phyloP scores from a whole-genome alignment of 2,797 vertebrate genomes.

The Propithecus deckenii region DNA sequence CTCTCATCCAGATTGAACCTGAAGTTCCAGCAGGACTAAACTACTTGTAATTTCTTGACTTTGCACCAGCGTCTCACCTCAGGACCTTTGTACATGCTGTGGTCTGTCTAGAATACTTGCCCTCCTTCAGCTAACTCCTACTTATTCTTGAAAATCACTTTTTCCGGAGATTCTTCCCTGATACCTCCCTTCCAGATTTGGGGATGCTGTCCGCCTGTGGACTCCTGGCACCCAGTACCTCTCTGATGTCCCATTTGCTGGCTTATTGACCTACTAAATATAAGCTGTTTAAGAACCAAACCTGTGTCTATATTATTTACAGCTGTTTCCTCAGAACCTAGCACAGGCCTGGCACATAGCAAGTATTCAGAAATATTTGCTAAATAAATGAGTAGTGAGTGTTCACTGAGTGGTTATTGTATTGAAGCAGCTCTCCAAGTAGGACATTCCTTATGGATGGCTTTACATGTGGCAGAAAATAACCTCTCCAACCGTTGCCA shows the following conservation, averaged over 20 bases:
- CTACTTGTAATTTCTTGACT: not conserved
- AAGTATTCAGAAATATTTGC: not conserved
- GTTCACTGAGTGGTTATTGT: not conserved
- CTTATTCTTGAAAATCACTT: not conserved
- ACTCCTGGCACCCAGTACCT: not conserved
- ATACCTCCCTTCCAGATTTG: not conserved
- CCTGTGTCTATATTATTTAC: not conserved
- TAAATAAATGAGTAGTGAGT: not conserved
- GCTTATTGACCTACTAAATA: not conserved
- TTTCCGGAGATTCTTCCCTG: not conserved
- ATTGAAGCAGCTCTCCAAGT: not conserved
- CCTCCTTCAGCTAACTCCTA: not conserved
- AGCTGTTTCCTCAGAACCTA: not conserved
- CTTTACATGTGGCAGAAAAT: not conserved
- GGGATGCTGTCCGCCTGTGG: not conserved
- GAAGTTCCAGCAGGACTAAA: not conserved
- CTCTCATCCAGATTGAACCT: not conserved
- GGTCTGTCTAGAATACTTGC: not conserved
- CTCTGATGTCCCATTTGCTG: not conserved
- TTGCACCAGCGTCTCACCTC: not conserved
- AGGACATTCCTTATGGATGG: not conserved
- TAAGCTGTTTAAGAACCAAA: slow-evolving; percentile 10
- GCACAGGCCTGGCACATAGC: not conserved
- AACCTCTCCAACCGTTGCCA: not conserved
- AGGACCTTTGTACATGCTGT: not conserved